Evolutionary conservation across 2,888 invertebrate genomes (phyloP).

Genomic region (Amphipyra berbera): DNA sequence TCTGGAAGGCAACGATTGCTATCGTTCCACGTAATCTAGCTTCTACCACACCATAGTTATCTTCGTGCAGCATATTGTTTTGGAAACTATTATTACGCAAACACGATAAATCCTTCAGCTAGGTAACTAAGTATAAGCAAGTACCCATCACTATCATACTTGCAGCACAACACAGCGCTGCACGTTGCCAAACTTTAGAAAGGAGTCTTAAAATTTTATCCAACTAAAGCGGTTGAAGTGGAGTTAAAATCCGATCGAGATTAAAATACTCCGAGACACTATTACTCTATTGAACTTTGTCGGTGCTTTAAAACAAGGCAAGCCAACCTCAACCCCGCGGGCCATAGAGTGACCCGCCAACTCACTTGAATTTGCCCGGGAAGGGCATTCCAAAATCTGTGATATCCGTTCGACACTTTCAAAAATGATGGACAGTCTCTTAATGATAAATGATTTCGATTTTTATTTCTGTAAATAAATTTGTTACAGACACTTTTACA

Average conservation of each 20-base stretch:
- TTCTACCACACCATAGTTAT: constrained; percentile 1
- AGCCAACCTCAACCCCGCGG: too few species aligned
- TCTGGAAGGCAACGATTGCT: constrained; percentile 23
- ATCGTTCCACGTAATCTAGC: constrained; percentile 24
- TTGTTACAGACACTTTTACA: too few species aligned
- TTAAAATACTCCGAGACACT: constrained; percentile 37
- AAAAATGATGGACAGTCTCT: too few species aligned
- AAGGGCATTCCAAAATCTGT: too few species aligned
- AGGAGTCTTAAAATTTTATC: constrained; percentile 31
- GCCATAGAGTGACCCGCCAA: too few species aligned
- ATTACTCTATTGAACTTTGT: constrained; percentile 19
- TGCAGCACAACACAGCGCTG: constrained; percentile 21
- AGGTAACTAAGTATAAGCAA: constrained; percentile 20
- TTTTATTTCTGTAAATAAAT: too few species aligned
- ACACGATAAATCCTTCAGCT: constrained; percentile 33
- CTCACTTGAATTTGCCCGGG: too few species aligned
- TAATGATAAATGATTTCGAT: too few species aligned
- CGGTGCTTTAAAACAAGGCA: constrained; percentile 32
- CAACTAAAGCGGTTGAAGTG: constrained; percentile 32
- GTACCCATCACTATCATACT: constrained; percentile 26
- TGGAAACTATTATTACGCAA: constrained; percentile 34
- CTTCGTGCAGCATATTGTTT: constrained; percentile 11
- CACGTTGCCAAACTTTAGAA: constrained; percentile 37
- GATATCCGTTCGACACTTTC: too few species aligned
- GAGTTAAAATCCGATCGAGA: constrained; percentile 17